Base-by-base conservation (phyloP, 2,888 invertebrate genomes). In the Sthenelais limicola region DNA sequence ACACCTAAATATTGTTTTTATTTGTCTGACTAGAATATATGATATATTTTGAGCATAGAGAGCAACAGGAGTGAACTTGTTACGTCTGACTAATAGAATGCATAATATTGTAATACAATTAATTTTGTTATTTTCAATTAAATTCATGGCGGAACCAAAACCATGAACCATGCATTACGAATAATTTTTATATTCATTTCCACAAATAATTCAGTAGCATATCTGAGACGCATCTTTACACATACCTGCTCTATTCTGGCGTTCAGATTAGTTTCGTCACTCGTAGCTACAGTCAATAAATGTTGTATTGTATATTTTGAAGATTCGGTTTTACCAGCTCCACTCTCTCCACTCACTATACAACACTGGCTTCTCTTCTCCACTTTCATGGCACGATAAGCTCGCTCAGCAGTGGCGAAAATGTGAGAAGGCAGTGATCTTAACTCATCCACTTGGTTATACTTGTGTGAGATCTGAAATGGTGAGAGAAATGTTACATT, bases 261-360 rank as follows among this genome's bases (percentile, higher is more conserved):
- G 73, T 78, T 82, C 21, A 84, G 80, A 43, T 80, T 78, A 21
- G 74, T 77, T 67, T 83, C 82, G 18, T 80, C 76, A 73, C 80
- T 80, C 0, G 76, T 77, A 4, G 82, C 78, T 30, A 73, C 68
- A 9, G 47, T 48, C 68, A 82, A 74, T 21, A 84, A 74, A 73
- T 84, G 83, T 68, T 82, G 82, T 48, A 85, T 74, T 30, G 84
- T 68, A 62, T 78, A 79, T 76, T 85, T 85, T 74, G 52, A 52
- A 3, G 71, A 74, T 75, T 84, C 83, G 9, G 83, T 82, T 74
- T 74, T 75, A 0, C 86, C 86, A 2, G 84, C 80, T 3, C 86
- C 86, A 68, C 83, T 83, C 76, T 86, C 86, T 18, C 86, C 86
- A 66, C 82, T 81, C 69, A 86, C 83, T 52, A 85, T 81, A 76